A percentile compares a stretch with the other conserved stretches of the same genome.
phyloP scores from a whole-genome alignment of 1,140 invertebrate species.

The Adoxophyes honmai region DNA sequence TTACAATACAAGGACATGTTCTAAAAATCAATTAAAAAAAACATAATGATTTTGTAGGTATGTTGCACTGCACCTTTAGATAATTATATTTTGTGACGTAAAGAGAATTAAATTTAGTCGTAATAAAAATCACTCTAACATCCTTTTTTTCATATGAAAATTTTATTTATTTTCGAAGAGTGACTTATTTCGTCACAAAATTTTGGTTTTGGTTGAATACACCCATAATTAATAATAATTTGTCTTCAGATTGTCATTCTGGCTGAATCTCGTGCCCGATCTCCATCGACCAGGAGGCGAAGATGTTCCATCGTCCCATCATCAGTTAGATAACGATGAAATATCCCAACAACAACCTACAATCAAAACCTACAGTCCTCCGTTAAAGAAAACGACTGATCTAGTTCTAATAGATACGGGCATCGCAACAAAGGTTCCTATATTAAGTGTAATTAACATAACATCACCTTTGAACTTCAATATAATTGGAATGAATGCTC shows the following conservation, averaged over 20 bases:
- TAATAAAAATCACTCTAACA: no score
- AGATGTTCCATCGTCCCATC: slow-evolving; percentile 90
- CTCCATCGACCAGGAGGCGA: slow-evolving; percentile 93
- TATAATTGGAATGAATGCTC: slow-evolving; percentile 50
- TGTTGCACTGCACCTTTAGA: no score
- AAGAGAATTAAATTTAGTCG: no score
- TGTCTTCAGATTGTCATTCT: slow-evolving; percentile 91
- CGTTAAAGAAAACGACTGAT: slow-evolving; percentile 77
- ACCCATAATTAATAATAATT: no score
- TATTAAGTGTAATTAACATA: slow-evolving; percentile 61
- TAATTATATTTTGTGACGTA: no score
- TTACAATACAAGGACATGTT: no score
- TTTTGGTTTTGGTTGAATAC: no score
- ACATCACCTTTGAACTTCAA: slow-evolving; percentile 68
- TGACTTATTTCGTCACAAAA: no score
- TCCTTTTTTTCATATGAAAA: no score
- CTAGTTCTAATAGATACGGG: slow-evolving; percentile 62
- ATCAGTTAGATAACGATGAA: slow-evolving; percentile 89
- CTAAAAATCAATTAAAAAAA: no score
- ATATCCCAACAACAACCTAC: slow-evolving; percentile 63
- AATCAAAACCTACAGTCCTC: slow-evolving; percentile 76
- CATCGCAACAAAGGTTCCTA: slow-evolving; percentile 62
- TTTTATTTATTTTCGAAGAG: no score
- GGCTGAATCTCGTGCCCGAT: slow-evolving; percentile 96
- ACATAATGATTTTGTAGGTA: no score